Percentiles rank a stretch among this genome's conserved stretches.
These are phyloP conservation scores for Aphidius colemani DNA, from an alignment of 2,888 invertebrate species.

Conservation along the genomic window DNA sequence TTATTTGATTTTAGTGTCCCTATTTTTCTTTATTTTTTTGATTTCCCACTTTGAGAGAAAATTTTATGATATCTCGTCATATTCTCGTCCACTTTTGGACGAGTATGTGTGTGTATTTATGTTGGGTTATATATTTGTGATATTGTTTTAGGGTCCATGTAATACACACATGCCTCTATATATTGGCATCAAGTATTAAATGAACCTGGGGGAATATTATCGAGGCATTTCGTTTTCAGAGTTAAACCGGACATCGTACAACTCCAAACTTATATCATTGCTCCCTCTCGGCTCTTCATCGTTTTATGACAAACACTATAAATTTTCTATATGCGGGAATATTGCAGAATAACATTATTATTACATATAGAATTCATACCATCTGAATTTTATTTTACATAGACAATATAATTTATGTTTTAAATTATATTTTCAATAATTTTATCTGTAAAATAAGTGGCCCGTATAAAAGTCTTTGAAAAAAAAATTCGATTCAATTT, in stretches of 20 bases:
- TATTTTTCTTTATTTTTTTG: background rate
- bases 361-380: slow-evolving; percentile 22
- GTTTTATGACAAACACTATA: slow-evolving; percentile 32
- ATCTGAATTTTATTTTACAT: background rate
- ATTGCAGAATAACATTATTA: slow-evolving; percentile 24
- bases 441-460: too few species aligned
- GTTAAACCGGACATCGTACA: slow-evolving; percentile 18
- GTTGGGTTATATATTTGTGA: slow-evolving; percentile 15
- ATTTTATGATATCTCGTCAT: too few species aligned
- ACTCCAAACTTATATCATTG: slow-evolving; percentile 24
- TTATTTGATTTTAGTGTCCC: too few species aligned
- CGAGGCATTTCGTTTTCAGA: slow-evolving; percentile 27
- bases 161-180: background rate
- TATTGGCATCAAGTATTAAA: slow-evolving; percentile 28
- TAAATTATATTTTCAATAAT: too few species aligned
- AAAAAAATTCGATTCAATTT: too few species aligned
- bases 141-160: slow-evolving; percentile 32
- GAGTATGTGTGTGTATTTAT: too few species aligned
- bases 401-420: too few species aligned
- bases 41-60: too few species aligned
- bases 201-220: slow-evolving; percentile 29
- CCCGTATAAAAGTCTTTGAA: too few species aligned
- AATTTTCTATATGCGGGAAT: slow-evolving; percentile 27
- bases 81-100: too few species aligned
- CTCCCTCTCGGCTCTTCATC: slow-evolving; percentile 21